phyloP scores from a whole-genome alignment of 2,888 invertebrate species.

The Ochropleura leucogaster region DNA sequence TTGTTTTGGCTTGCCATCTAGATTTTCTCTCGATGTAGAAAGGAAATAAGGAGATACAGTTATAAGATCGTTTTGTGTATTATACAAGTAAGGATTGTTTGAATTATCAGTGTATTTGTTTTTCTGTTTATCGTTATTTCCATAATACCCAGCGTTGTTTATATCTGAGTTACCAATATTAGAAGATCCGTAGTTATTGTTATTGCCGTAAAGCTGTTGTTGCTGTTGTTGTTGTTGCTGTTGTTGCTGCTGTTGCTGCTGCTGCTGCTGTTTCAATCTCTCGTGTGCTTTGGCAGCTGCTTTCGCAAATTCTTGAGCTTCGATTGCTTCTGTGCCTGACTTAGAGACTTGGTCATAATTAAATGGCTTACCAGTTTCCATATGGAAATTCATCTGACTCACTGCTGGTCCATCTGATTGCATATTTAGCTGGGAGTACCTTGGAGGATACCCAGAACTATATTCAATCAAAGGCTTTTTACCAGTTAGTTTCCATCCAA shows the following conservation, averaged over 20 bases:
- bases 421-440: slow-evolving; percentile 74
- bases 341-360: slow-evolving; percentile 81
- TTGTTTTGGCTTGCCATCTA: slow-evolving; percentile 80
- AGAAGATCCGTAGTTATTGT: slow-evolving; percentile 60
- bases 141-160: slow-evolving; percentile 68
- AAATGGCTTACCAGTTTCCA: slow-evolving; percentile 82
- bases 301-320: slow-evolving; percentile 85
- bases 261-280: slow-evolving; percentile 80
- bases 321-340: slow-evolving; percentile 78
- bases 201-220: slow-evolving; percentile 70
- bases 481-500: slow-evolving; percentile 86
- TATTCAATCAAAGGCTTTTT: slow-evolving; percentile 81
- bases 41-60: slow-evolving; percentile 82
- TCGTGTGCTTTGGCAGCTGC: slow-evolving; percentile 87
- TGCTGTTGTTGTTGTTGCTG: slow-evolving; percentile 78
- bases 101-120: slow-evolving; percentile 74
- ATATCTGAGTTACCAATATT: slow-evolving; percentile 68
- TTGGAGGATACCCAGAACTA: slow-evolving; percentile 74
- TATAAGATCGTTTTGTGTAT: slow-evolving; percentile 79
- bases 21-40: slow-evolving; percentile 73
- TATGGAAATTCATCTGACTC: slow-evolving; percentile 84
- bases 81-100: slow-evolving; percentile 73
- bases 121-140: slow-evolving; percentile 76
- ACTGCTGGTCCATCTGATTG: slow-evolving; percentile 78
- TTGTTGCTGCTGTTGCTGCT: slow-evolving; percentile 67